Percentiles rank a stretch among this genome's conserved stretches.
phyloP scores from a whole-genome alignment of 2,113 vertebrate genomes.

The Ramphastos sulfuratus region DNA sequence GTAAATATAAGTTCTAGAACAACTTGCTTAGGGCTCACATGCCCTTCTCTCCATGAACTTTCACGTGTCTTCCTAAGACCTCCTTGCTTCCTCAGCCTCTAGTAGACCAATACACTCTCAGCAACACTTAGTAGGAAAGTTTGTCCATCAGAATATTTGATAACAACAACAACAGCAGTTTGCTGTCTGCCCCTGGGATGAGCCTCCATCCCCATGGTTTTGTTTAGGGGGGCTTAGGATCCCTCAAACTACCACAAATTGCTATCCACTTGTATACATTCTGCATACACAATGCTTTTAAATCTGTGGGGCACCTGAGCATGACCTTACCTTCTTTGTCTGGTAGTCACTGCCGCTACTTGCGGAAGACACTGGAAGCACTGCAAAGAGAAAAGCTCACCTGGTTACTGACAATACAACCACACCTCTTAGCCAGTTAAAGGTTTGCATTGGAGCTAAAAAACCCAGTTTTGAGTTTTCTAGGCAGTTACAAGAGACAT shows the following conservation, averaged over 20 bases:
- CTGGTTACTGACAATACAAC: not conserved
- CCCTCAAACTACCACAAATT: not conserved
- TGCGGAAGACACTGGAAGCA: conserved; percentile 63
- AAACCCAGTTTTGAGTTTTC: not conserved
- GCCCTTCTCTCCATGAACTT: not conserved
- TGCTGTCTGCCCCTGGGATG: not conserved
- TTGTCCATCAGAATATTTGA: not conserved
- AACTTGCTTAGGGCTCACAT: not conserved
- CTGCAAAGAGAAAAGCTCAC: conserved; percentile 42
- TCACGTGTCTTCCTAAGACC: not conserved
- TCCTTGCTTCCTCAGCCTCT: not conserved
- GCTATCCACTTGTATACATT: fast-evolving
- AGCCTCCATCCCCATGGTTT: too few species aligned
- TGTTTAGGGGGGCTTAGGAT: too few species aligned
- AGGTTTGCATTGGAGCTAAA: not conserved
- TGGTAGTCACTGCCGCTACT: conserved; percentile 40
- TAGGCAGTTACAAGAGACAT: not conserved
- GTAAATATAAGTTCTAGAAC: not conserved
- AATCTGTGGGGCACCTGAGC: not conserved
- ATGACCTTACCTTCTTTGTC: conserved; percentile 57
- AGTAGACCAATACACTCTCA: not conserved
- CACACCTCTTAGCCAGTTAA: not conserved
- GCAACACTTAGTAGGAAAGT: not conserved
- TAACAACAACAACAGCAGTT: not conserved
- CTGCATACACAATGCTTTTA: fast-evolving